These are phyloP conservation scores for Caretta caretta DNA, from an alignment of 2,113 vertebrate genomes.

Conservation along the genomic window DNA sequence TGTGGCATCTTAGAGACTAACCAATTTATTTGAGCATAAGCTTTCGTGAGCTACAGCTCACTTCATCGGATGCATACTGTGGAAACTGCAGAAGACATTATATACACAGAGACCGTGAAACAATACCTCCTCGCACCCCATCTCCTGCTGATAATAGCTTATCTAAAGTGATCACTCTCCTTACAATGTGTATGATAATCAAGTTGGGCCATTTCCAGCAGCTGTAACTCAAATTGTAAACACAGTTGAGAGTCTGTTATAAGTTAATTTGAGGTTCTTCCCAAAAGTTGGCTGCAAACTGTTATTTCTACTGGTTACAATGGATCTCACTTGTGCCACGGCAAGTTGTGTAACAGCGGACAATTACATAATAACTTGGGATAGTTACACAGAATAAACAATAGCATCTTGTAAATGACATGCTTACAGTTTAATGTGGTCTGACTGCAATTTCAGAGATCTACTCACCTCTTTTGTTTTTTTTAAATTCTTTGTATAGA, in stretches of 20 bases:
- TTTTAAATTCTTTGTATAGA: neutral
- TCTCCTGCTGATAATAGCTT: too few relatives aligned
- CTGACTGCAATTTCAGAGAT: neutral
- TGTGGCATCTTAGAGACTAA: too few relatives aligned
- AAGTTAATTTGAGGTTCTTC: neutral
- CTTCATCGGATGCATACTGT: too few relatives aligned
- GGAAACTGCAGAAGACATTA: too few relatives aligned
- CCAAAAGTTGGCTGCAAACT: slow-evolving; percentile 41
- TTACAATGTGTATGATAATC: too few relatives aligned
- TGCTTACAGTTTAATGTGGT: neutral
- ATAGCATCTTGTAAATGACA: neutral
- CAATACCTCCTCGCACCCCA: too few relatives aligned
- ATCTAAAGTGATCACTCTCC: too few relatives aligned
- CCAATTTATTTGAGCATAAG: too few relatives aligned
- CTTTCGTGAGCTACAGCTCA: too few relatives aligned
- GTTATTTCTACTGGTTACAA: slow-evolving; percentile 62
- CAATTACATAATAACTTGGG: slow-evolving; percentile 22
- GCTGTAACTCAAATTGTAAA: slow-evolving; percentile 68
- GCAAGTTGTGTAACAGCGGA: slow-evolving; percentile 1
- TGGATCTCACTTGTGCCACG: slow-evolving; percentile 24
- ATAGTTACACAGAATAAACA: neutral
- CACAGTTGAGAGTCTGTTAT: slow-evolving; percentile 38
- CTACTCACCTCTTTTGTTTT: neutral
- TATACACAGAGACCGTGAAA: too few relatives aligned
- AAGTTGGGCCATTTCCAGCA: too few relatives aligned